Conservation (phyloP, 2,113 vertebrate species). For the Clupea harengus region DNA sequence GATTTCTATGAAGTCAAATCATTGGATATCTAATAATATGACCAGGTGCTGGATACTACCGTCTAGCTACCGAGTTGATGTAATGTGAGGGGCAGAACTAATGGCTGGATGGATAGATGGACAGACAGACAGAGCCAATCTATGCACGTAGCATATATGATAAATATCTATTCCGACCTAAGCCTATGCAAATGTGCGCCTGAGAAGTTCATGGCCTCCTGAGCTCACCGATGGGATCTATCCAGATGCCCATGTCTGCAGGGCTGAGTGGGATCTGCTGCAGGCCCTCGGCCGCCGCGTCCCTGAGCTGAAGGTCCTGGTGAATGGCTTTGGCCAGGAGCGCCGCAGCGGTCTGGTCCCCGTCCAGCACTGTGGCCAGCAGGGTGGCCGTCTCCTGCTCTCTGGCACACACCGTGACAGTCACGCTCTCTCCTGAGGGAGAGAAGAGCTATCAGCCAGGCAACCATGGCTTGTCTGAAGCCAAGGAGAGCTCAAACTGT, state of each 20-base stretch:
- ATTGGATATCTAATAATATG: too few species aligned
- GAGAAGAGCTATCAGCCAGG: background rate
- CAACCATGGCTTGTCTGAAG: background rate
- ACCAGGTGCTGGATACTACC: too few species aligned
- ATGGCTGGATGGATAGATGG: background rate
- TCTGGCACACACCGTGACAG: conserved; percentile 67
- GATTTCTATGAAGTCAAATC: background rate
- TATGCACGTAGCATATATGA: background rate
- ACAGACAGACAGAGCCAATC: background rate
- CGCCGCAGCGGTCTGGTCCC: conserved; percentile 58
- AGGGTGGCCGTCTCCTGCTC: conserved; percentile 61
- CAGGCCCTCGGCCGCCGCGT: conserved; percentile 52
- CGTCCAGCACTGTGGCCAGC: conserved; percentile 67
- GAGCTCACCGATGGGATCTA: conserved; percentile 74
- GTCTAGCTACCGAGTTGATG: background rate
- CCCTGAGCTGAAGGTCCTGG: conserved; percentile 56
- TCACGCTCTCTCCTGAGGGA: conserved; percentile 71
- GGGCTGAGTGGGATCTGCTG: conserved; percentile 56
- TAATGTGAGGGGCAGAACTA: background rate
- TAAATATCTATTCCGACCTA: background rate
- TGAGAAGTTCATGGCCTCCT: background rate
- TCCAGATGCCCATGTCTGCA: conserved; percentile 72
- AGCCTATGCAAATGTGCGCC: background rate
- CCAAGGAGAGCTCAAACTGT: background rate
- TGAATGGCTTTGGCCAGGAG: conserved; percentile 70